Evolutionary conservation across 2,113 vertebrate genomes (phyloP), one percentile per base, ranked within the genome.

Genomic region (Tricholaema leucomelas): DNA sequence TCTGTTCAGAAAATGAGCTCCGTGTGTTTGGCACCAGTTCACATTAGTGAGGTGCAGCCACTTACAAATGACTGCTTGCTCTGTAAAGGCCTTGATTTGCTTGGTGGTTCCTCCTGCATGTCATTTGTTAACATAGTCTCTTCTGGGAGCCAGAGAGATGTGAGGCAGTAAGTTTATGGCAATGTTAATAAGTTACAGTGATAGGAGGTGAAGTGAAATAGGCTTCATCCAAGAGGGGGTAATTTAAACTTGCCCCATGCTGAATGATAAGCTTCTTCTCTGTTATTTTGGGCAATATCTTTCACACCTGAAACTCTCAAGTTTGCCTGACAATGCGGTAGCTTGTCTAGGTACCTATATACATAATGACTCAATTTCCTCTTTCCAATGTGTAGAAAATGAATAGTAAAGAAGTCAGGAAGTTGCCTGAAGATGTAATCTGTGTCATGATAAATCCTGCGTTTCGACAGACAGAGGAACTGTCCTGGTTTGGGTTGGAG

Each of bases 281-380:
- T 13, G 56, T 94, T 93, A 71, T 77, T 87, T 83, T 66, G 46
- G 52, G 71, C 42, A 82, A 77, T 89, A 92, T 13, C 31, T 42
- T 85, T 94, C 46, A 52, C 1, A 11, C 66, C 31, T 87, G 42
- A 23, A 64, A 15, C 46, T 73, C 11, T 0, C 50, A 80, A 65
- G 84, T 66, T 82, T 79, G 15, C 44, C 21, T 82, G 63, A 50
- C 73, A 85, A 40, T 48, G 40, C 61, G 40, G 50, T 85, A 82
- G 50, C 59, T 89, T 73, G 87, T 87, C 55, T 85, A 21, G 77
- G 44, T 87, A 73, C 48, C 56, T 73, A 4, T 76, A 55, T 63
- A 55, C 50, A 16, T 63, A 79, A 60, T 69, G 77, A 92, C 67
- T 92, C 87, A 92, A 63, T 82, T 91, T 91, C 59, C 7, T 79